Conservation (phyloP, 2,113 vertebrate genomes). For the Perognathus longimembris region DNA sequence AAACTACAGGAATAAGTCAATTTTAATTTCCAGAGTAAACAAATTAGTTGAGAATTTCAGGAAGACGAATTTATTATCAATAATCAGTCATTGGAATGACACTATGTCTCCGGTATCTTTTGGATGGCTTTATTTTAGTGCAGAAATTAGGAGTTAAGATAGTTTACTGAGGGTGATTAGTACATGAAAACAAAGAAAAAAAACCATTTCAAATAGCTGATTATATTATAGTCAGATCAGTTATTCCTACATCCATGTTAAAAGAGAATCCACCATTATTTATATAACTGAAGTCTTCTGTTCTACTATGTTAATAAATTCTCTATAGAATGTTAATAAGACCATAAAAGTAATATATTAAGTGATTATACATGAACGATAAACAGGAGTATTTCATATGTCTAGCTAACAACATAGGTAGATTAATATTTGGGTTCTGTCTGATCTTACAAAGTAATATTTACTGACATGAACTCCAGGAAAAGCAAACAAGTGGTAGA, state of each 20-base stretch:
- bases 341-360: conserved; percentile 21
- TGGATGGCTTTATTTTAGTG: conserved; percentile 11
- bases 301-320: not conserved
- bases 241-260: not conserved
- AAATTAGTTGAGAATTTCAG: conserved; percentile 46
- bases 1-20: conserved; percentile 5
- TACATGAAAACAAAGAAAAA: not conserved
- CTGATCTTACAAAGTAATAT: too few relatives aligned
- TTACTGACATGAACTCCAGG: too few relatives aligned
- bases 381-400: conserved; percentile 6
- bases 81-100: not conserved
- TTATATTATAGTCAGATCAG: not conserved
- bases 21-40: not conserved
- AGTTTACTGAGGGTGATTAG: not conserved
- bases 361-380: not conserved
- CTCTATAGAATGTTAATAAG: conserved; percentile 27
- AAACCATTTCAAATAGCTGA: not conserved
- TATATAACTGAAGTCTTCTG: not conserved
- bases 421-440: conserved; percentile 6
- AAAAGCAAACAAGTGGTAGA: too few relatives aligned
- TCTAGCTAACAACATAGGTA: not conserved
- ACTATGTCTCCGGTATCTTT: not conserved
- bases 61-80: conserved; percentile 6
- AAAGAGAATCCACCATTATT: not conserved
- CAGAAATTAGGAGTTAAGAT: not conserved